Percentiles rank a stretch among this genome's conserved stretches.
phyloP scores from a whole-genome alignment of 2,113 vertebrate genomes.

The Gallinago paraguaiae region DNA sequence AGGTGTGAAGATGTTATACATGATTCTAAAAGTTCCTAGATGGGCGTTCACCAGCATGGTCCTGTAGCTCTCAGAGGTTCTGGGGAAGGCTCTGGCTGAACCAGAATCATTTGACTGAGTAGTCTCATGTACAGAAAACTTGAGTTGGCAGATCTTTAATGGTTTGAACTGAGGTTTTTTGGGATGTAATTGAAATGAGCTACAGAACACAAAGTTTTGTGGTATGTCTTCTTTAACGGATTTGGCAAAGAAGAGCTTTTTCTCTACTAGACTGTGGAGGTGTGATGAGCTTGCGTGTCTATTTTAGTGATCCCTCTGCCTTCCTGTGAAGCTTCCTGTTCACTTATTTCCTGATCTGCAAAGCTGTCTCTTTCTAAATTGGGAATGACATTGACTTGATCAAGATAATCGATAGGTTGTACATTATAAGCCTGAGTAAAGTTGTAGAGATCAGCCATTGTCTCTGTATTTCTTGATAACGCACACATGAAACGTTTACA shows the following conservation, averaged over 20 bases:
- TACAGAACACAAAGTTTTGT: not conserved
- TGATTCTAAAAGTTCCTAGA: not conserved
- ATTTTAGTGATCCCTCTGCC: constrained; percentile 13
- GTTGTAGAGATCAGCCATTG: not conserved
- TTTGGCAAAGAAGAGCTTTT: not conserved
- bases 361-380: not conserved
- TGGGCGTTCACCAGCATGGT: rapidly evolving
- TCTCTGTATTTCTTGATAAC: not conserved
- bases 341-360: not conserved
- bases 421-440: not conserved
- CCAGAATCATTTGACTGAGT: not conserved
- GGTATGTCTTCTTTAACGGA: not conserved
- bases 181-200: not conserved
- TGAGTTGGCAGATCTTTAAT: not conserved
- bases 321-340: not conserved
- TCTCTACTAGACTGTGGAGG: not conserved
- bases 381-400: not conserved
- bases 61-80: rapidly evolving
- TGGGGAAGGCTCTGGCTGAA: not conserved
- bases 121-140: not conserved
- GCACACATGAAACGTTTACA: not conserved
- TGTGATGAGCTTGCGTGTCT: constrained; percentile 31
- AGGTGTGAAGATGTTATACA: rapidly evolving
- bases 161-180: rapidly evolving
- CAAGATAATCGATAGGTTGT: not conserved